Percentiles rank a stretch among this genome's conserved stretches.
Evolutionary conservation across 1,140 invertebrate species (phyloP).

Genomic region (Cataglyphis hispanica): DNA sequence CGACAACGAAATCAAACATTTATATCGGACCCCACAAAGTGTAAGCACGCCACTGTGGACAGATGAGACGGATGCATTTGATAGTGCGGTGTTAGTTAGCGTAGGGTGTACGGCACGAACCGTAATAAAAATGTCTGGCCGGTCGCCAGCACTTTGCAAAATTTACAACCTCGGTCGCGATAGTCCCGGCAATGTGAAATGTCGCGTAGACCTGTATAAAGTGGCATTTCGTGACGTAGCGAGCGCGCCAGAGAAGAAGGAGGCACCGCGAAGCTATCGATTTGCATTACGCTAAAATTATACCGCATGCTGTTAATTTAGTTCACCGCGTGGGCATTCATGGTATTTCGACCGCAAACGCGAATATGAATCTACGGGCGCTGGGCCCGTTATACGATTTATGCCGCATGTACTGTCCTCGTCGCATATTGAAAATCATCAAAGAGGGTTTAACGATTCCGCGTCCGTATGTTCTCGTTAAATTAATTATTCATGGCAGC

Average conservation of each 20-base stretch:
- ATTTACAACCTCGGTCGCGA: constrained; percentile 69
- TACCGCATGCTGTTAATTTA: constrained; percentile 62
- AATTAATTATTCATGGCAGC: constrained; percentile 4
- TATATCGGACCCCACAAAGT: not conserved
- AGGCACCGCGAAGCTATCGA: constrained; percentile 45
- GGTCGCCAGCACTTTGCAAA: constrained; percentile 76
- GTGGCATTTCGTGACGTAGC: constrained; percentile 20
- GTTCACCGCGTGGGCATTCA: constrained; percentile 32
- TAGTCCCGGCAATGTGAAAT: constrained; percentile 40
- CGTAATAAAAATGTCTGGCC: constrained; percentile 78
- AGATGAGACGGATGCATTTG: constrained; percentile 17
- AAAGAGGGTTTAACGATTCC: constrained; percentile 23
- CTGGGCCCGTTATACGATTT: constrained; percentile 3
- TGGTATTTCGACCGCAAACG: constrained; percentile 42
- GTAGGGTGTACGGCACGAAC: constrained; percentile 20
- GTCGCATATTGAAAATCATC: constrained; percentile 49
- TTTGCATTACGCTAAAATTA: constrained; percentile 60
- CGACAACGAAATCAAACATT: not conserved
- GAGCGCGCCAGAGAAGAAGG: constrained; percentile 10
- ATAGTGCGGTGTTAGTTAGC: constrained; percentile 15
- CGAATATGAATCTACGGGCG: constrained; percentile 9
- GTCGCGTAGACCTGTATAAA: constrained; percentile 45
- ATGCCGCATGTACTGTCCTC: not conserved
- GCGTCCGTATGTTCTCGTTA: not conserved
- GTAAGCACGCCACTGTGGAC: not conserved